Base-by-base conservation (phyloP, 2,888 invertebrate genomes). In the Scaptomyza reducta region DNA sequence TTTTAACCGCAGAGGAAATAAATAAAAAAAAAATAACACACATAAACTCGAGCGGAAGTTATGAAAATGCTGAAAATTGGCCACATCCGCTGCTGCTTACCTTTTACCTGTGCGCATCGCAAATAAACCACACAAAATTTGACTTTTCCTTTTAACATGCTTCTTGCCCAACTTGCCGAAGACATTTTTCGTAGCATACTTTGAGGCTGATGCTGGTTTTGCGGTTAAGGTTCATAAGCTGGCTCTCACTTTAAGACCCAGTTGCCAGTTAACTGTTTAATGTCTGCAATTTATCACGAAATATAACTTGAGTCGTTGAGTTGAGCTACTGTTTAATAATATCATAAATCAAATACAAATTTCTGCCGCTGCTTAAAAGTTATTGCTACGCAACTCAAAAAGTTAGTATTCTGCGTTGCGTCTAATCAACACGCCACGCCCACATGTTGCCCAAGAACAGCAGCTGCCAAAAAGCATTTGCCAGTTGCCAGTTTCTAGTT, bases 11-110 rank as follows among this genome's bases (percentile, higher is more conserved):
- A 47, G 56, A 4, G 13, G 56, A 47, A 60, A 56, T 62, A 14
- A 14, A 6, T 1, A 14, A 35, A 31, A 10, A 31, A 10, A 10
- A 31, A 29, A 29, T 7, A 29, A 29, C 29, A n/a, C n/a, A n/a
- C 14, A 31, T 54, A 73, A 71, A 68, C 47, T 49, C 62, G 46
- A 61, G 49, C 87, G 87, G 87, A 84, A 87, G 87, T 84, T 84
- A 87, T 84, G 79, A 84, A 84, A 79, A 82, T 84, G 46, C 74
- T 70, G 54, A 59, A 87, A 84, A 87, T 84, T 84, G 76, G 75
- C 79, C 82, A 74, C 74, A 84, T 84, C 87, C 87, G 71, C 22
- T 55, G 35, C 51, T 22, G 49, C 57, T 44, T 33, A 66, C 51
- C 54, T 44, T 33, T 66, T 61, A 70, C 67, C 72, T 74, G 70